Base-by-base conservation (phyloP, 2,888 invertebrate species). In the Pterostichus madidus region DNA sequence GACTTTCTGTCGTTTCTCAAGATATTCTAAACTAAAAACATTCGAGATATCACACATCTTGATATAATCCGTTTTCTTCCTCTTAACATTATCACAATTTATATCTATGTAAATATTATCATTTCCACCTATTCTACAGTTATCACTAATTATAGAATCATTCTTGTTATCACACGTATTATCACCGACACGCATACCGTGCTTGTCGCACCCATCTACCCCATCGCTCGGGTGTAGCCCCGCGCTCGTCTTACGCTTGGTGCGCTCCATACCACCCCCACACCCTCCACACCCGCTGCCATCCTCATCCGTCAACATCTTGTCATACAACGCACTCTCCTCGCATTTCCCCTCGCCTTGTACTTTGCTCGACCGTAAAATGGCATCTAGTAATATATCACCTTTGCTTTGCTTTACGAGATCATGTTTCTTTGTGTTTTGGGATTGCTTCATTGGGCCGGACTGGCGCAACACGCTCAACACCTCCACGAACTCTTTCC, bases 401-500 rank as follows among this genome's bases (percentile, higher is more conserved):
- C 89, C 88, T 80, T 85, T 84, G 73, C 86, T 86, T 84, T 87
- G 84, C 80, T 84, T 85, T 79, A 85, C 88, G 88, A 89, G 88
- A 89, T 89, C 89, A 87, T 87, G 86, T 83, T 87, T 87, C 86
- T 85, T 85, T 84, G 84, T 83, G 71, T 83, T 83, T 44, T 76
- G 85, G 6, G 86, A 83, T 6, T 78, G 75, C 77, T 85, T 85
- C 84, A 86, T 85, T 6, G 87, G 86, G 6, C 87, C 87, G 0
- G 87, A 87, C 0, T 89, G 89, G 75, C 89, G 87, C 53, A 90
- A 84, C 6, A 90, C 90, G 11, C 89, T 89, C 68, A 90, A 84
- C 1, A 90, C 90, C 85, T 91, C 90, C 81, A 89, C 88, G 83
- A 90, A 89, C 83, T 91, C 91, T 1, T 89, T 87, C 46, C 88